phyloP scores from a whole-genome alignment of 2,888 invertebrate genomes.

The Desoria tigrina region DNA sequence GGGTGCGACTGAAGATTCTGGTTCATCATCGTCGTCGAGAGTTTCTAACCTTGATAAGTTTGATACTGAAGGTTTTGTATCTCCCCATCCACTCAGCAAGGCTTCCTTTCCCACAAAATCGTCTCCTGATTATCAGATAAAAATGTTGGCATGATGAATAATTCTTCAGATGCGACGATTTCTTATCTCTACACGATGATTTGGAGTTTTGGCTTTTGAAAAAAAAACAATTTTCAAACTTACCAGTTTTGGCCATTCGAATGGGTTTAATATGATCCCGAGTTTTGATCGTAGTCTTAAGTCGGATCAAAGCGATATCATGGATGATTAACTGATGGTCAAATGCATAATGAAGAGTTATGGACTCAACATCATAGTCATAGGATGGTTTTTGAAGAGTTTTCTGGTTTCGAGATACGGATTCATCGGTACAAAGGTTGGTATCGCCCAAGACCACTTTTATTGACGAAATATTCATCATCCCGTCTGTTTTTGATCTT shows the following conservation, averaged over 20 bases:
- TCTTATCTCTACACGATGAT: too few relatives aligned
- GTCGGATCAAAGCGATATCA: conserved; percentile 46
- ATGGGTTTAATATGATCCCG: conserved; percentile 38
- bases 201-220: too few relatives aligned
- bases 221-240: not conserved
- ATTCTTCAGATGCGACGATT: too few relatives aligned
- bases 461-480: conserved; percentile 32
- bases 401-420: conserved; percentile 1
- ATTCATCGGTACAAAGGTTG: conserved; percentile 42
- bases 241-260: conserved; percentile 35
- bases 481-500: conserved; percentile 44
- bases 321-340: conserved; percentile 41
- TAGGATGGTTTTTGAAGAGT: conserved; percentile 25
- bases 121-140: too few relatives aligned
- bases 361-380: conserved; percentile 42
- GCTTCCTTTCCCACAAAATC: conserved; percentile 37
- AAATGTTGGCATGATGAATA: too few relatives aligned
- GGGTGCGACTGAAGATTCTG: conserved; percentile 14
- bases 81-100: conserved; percentile 46
- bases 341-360: conserved; percentile 47
- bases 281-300: conserved; percentile 41
- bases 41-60: not conserved
- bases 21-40: too few relatives aligned
- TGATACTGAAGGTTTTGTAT: conserved; percentile 7
- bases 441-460: conserved; percentile 49